Conservation (phyloP, 2,888 invertebrate species). For the Catocala fraxini region DNA sequence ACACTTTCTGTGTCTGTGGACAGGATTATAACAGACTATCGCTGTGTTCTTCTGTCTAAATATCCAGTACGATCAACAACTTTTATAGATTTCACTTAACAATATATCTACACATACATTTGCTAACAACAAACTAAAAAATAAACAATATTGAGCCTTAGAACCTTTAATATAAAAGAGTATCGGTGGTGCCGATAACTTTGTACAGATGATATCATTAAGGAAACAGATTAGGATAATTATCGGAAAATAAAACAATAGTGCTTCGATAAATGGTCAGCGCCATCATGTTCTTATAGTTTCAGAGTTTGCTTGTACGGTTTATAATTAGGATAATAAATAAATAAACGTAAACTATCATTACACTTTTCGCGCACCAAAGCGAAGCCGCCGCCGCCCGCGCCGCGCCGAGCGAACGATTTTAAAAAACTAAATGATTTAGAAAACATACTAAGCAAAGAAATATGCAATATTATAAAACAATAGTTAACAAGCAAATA, state of each 20-base stretch:
- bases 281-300: slow-evolving; percentile 9
- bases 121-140: slow-evolving; percentile 16
- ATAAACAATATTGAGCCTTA: slow-evolving; percentile 22
- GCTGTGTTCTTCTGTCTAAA: slow-evolving; percentile 44
- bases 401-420: too few relatives aligned
- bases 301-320: neutral
- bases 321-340: neutral
- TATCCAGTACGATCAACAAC: slow-evolving; percentile 16
- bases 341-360: neutral
- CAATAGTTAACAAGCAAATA: too few relatives aligned
- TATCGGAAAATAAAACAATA: slow-evolving; percentile 27
- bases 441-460: too few relatives aligned
- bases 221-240: slow-evolving; percentile 39
- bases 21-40: slow-evolving; percentile 40
- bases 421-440: too few relatives aligned
- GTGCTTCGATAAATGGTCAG: slow-evolving; percentile 39
- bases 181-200: slow-evolving; percentile 1
- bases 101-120: slow-evolving; percentile 8
- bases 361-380: too few relatives aligned
- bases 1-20: slow-evolving; percentile 14
- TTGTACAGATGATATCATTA: slow-evolving; percentile 33
- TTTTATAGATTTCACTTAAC: slow-evolving; percentile 45
- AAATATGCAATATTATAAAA: too few relatives aligned
- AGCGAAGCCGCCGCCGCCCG: too few relatives aligned
- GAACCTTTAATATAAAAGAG: neutral